Conservation (phyloP, 2,888 invertebrate genomes). For the Mongoloraphidia duomilia region DNA sequence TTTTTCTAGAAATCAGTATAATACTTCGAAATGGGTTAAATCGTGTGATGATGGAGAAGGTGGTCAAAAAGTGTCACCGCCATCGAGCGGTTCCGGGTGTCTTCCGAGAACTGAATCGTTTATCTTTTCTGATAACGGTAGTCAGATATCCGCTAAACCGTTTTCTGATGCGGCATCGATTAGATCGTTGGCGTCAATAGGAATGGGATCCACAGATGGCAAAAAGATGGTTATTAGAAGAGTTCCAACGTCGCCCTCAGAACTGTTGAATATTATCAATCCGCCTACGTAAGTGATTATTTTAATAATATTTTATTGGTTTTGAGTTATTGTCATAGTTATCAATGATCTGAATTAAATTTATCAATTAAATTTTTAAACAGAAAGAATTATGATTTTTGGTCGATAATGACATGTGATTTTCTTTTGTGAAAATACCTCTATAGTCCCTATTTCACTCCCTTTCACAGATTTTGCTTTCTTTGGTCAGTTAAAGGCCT, state of each 20-base stretch:
- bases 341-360: no score
- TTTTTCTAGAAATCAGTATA: no score
- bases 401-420: neutral
- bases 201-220: slow-evolving; percentile 81
- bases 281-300: slow-evolving; percentile 57
- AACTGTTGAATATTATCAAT: slow-evolving; percentile 72
- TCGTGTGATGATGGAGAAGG: neutral
- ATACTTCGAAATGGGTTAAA: no score
- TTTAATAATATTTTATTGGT: neutral
- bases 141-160: slow-evolving; percentile 28
- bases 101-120: slow-evolving; percentile 29
- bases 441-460: no score
- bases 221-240: slow-evolving; percentile 69
- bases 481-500: no score
- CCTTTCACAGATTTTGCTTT: no score
- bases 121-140: slow-evolving; percentile 47
- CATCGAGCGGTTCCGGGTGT: slow-evolving; percentile 4
- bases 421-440: neutral
- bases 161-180: slow-evolving; percentile 54
- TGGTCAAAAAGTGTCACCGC: slow-evolving; percentile 23
- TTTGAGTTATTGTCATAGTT: neutral
- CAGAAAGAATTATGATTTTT: no score
- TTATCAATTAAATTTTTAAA: no score
- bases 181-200: slow-evolving; percentile 68
- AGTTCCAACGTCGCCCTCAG: slow-evolving; percentile 73